These are phyloP conservation scores for Brassicogethes aeneus DNA, from an alignment of 2,888 invertebrate species.

Conservation along the genomic window DNA sequence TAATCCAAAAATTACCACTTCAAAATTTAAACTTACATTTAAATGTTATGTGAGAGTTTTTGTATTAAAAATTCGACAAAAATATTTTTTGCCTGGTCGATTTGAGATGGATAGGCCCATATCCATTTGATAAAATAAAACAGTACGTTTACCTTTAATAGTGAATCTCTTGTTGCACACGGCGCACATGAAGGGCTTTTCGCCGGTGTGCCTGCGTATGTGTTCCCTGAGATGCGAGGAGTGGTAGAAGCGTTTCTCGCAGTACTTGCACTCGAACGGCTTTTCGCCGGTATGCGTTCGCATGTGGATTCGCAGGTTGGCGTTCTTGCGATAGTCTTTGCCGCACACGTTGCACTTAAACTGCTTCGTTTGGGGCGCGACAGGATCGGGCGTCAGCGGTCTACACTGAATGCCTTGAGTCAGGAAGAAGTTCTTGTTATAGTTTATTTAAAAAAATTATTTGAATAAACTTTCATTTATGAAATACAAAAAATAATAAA, in stretches of 20 bases:
- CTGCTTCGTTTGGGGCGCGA: constrained; percentile 18
- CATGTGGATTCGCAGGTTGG: constrained; percentile 37
- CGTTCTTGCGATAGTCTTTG: constrained; percentile 35
- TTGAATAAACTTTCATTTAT: too few relatives aligned
- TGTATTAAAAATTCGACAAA: too few relatives aligned
- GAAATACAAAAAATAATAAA: too few relatives aligned
- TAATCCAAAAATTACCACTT: too few relatives aligned
- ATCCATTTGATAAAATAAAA: too few relatives aligned
- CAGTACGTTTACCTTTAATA: constrained; percentile 25
- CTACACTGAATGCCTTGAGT: constrained; percentile 30
- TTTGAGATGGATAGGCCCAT: too few relatives aligned
- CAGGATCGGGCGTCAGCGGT: constrained; percentile 26
- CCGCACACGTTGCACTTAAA: constrained; percentile 33
- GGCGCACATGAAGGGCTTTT: constrained; percentile 37
- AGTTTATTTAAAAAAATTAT: too few relatives aligned
- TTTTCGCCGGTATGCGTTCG: constrained; percentile 38
- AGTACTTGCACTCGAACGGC: constrained; percentile 38
- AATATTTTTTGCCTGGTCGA: too few relatives aligned
- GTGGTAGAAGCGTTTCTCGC: constrained; percentile 37
- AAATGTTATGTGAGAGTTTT: too few relatives aligned
- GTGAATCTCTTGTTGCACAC: constrained; percentile 37
- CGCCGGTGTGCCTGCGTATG: constrained; percentile 36
- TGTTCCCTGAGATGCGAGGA: constrained; percentile 37
- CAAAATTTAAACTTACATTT: too few relatives aligned
- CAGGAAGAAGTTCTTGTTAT: too few relatives aligned